phyloP scores from a whole-genome alignment of 2,797 vertebrate species.

The Pygocentrus nattereri region DNA sequence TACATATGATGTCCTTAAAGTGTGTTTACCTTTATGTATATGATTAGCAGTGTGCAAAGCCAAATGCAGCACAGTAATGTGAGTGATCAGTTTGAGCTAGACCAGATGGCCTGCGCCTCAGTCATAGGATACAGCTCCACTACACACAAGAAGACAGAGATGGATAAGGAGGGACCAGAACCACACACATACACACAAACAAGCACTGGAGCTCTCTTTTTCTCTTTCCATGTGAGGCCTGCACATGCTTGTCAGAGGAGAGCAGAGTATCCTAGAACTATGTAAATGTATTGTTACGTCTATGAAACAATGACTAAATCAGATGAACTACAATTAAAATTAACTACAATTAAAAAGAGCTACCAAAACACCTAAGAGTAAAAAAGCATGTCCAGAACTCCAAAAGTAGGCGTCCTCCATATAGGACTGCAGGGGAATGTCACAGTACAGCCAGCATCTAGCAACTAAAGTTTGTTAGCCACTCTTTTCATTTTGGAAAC shows the following conservation, averaged over 20 bases:
- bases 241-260: conserved; percentile 33
- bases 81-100: conserved; percentile 67
- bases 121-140: conserved; percentile 69
- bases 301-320: too few relatives aligned
- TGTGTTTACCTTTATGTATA: conserved; percentile 38
- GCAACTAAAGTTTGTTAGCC: too few relatives aligned
- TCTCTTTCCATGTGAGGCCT: neutral
- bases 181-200: conserved; percentile 52
- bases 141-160: conserved; percentile 57
- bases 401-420: too few relatives aligned
- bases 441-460: too few relatives aligned
- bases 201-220: conserved; percentile 11
- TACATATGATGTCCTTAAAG: neutral
- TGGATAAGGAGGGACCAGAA: conserved; percentile 51
- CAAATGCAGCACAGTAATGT: conserved; percentile 52
- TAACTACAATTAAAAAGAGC: too few relatives aligned
- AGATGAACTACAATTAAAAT: too few relatives aligned
- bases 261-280: neutral
- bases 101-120: conserved; percentile 69
- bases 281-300: too few relatives aligned
- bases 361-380: too few relatives aligned
- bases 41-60: conserved; percentile 31
- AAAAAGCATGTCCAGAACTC: too few relatives aligned
- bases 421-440: too few relatives aligned
- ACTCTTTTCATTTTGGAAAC: too few relatives aligned